Evolutionary conservation across 2,888 invertebrate species (phyloP).

Genomic region (Xestia c-nigrum): DNA sequence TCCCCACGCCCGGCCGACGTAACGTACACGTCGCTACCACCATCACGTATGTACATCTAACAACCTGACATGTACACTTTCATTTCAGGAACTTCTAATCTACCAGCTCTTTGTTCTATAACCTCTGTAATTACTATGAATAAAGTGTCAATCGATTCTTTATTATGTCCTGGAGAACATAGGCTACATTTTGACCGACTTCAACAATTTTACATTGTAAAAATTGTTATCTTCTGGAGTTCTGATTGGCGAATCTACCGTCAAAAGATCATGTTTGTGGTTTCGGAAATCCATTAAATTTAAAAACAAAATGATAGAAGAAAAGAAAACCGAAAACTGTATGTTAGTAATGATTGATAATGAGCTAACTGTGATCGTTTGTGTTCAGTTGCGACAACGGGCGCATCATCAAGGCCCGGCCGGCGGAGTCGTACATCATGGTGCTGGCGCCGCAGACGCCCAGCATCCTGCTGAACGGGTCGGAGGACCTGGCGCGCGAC

Average conservation of each 20-base stretch:
- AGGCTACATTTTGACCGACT: too few species aligned
- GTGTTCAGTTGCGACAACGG: constrained; percentile 93
- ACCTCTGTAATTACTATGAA: background rate
- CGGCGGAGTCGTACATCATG: constrained; percentile 96
- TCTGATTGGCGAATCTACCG: background rate
- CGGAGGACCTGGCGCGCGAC: constrained; percentile 95
- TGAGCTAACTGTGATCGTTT: background rate
- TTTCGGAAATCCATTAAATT: background rate
- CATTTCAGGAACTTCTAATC: background rate
- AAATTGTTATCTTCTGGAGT: background rate
- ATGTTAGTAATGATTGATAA: background rate
- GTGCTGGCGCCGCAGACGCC: constrained; percentile 96
- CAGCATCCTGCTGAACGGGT: constrained; percentile 95
- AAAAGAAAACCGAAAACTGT: background rate
- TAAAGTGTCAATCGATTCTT: too few species aligned
- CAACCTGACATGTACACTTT: background rate
- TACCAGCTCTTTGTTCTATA: background rate
- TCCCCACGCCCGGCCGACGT: constrained; percentile 98
- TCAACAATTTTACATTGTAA: too few species aligned
- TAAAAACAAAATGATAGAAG: background rate
- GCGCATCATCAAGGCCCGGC: constrained; percentile 93
- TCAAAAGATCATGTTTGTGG: background rate
- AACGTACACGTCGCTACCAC: constrained; percentile 96
- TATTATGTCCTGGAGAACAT: too few species aligned
- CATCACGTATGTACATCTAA: constrained; percentile 89